These are phyloP conservation scores for Plusia festucae DNA, from an alignment of 2,888 invertebrate species.

Conservation along the genomic window DNA sequence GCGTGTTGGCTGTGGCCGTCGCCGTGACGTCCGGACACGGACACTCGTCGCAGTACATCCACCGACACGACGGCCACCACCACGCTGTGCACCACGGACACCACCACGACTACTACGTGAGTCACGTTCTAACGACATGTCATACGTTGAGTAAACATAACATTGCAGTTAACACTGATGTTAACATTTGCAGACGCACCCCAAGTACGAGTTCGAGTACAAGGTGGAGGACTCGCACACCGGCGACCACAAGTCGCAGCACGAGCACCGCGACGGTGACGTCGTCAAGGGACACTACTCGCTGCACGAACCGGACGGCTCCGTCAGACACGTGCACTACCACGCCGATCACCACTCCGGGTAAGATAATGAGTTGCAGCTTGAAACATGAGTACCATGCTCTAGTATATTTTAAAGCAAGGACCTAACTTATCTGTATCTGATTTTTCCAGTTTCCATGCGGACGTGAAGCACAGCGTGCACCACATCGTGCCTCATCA, in stretches of 20 bases:
- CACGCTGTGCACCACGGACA: conserved; percentile 67
- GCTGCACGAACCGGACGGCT: conserved; percentile 85
- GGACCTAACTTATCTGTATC: not conserved
- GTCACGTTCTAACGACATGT: conserved; percentile 41
- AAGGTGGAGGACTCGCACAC: conserved; percentile 87
- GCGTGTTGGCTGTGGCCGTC: conserved; percentile 28
- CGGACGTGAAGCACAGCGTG: conserved; percentile 64
- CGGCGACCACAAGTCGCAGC: conserved; percentile 85
- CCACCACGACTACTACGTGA: conserved; percentile 46
- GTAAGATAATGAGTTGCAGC: not conserved
- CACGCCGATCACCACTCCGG: conserved; percentile 68
- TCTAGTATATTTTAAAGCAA: not conserved
- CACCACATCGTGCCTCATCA: conserved; percentile 64
- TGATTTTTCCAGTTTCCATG: conserved; percentile 66
- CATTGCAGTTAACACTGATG: not conserved
- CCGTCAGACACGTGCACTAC: conserved; percentile 84
- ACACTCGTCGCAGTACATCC: conserved; percentile 58
- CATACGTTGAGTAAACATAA: not conserved
- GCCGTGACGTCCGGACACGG: conserved; percentile 38
- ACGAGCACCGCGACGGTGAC: conserved; percentile 84
- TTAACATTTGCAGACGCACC: conserved; percentile 70
- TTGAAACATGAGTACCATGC: too few relatives aligned
- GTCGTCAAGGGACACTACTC: conserved; percentile 71
- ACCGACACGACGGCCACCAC: conserved; percentile 72
- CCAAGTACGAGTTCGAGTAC: conserved; percentile 87